Evolutionary conservation across 2,113 vertebrate species (phyloP), one percentile per base, ranked within the genome.

Genomic region (Mungos mungo): DNA sequence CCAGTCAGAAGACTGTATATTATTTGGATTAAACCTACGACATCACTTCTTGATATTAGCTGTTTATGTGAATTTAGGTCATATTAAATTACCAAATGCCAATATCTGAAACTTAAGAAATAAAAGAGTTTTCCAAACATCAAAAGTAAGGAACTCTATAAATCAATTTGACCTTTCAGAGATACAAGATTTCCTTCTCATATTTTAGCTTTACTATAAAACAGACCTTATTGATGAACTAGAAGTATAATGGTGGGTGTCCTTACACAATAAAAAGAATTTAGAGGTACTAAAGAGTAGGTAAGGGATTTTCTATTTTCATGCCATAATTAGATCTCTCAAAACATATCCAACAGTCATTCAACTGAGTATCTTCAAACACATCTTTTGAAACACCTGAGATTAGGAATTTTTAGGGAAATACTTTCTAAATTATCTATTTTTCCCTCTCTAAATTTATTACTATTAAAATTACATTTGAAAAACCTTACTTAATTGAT

Each of bases 261-360:
- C 45, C 41, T 91, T 88, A 69, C 27, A 97, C 54, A 94, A 88
- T 91, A 93, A 94, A 95, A 95, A 84, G 2, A 95, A 81, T 81
- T 92, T 84, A 85, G 47, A 88, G 57, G 65, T 57, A 81, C 52
- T 85, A 95, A 92, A 65, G 13, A 90, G 41, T 38, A 83, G 35
- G 50, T 92, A 86, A 95, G 92, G 23, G 79, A 79, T 92, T 95
- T 98, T 80, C 82, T 96, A 96, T 93, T 96, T 96, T 96, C 57
- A 89, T 81, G 85, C 68, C 79, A 89, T 89, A 92, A 97, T 94
- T 95, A 60, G 69, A 91, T 69, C 76, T 96, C 7, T 60, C 50
- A 89, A 97, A 76, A 82, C 89, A 16, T 63, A 86, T 68, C 95
- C 90, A 82, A 84, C 50, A 93, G 21, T 60, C 38, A 92, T 96